These are phyloP conservation scores for Diphyllodes magnificus DNA, from an alignment of 2,113 vertebrate genomes.

Conservation along the genomic window DNA sequence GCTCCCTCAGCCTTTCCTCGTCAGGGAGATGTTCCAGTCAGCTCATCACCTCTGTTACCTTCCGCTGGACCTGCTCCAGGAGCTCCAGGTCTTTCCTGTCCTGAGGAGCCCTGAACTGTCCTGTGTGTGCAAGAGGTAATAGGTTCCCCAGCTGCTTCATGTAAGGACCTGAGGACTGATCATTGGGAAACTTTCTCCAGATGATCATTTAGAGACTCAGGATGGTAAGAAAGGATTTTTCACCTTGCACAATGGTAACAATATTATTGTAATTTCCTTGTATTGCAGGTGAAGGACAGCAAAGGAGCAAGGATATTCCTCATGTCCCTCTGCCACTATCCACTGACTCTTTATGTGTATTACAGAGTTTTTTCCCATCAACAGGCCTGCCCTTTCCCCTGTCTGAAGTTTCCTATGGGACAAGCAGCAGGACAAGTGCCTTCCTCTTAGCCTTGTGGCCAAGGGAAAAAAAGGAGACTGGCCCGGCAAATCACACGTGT, in stretches of 20 bases:
- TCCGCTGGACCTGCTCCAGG: not conserved
- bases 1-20: not conserved
- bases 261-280: not conserved
- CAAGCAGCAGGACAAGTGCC: not conserved
- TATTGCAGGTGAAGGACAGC: not conserved
- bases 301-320: not conserved
- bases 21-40: not conserved
- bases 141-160: not conserved
- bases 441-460: not conserved
- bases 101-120: not conserved
- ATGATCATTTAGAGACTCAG: not conserved
- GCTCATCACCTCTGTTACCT: not conserved
- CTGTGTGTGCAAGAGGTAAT: not conserved
- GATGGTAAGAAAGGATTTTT: not conserved
- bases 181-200: not conserved
- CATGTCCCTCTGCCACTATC: not conserved
- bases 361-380: not conserved
- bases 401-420: not conserved
- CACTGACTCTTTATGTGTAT: not conserved
- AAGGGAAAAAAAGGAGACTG: not conserved
- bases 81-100: not conserved
- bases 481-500: accelerated
- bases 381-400: not conserved
- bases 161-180: not conserved
- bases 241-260: not conserved